Evolutionary conservation across 1,140 invertebrate species (phyloP), one percentile per base, ranked within the genome.

Genomic region (Dinoponera quadriceps): DNA sequence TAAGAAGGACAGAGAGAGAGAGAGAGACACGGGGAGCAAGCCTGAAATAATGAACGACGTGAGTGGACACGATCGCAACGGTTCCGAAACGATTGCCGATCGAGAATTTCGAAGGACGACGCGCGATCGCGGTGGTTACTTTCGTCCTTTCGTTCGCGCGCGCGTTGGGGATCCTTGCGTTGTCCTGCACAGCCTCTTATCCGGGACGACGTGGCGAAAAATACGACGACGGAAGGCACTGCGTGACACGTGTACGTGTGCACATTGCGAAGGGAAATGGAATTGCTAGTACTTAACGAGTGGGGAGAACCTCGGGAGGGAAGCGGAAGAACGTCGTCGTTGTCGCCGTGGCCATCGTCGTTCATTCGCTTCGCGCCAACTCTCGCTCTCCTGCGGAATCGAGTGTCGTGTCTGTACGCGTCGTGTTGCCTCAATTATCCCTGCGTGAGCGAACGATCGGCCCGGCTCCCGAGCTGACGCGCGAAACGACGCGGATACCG

Each of bases 271-370:
- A 38, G 63, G 63, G 78, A 84, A 80, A 27, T 72, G 82, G 83
- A 89, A 66, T 85, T 75, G 82, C 82, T 89, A 91, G 91, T 92
- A 92, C 91, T 92, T 92, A 92, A 92, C 69, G 57, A 72, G 9
- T 9, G 38, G 11, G 38, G n/a, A 33, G 75, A 72, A 83, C 63
- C 62, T 14, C 63, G 65, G n/a, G 57, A 82, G 66, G 51, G 11
- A 44, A 59, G 27, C 2, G 48, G 55, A 54, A 22, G 74, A 44
- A 82, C 27, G 20, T 3, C 14, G 49, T 4, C n/a, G 48, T 66
- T 14, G 38, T 72, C 38, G 66, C 48, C 25, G 25, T 3, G 11
- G 59, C 2, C 25, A 29, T 66, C n/a, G 38, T 72, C 38, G 66
- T 60, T n/a, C 11, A 44, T 44, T 66, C 9, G 16, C 29, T 44